These are phyloP conservation scores for Lacerta bilineata DNA, from an alignment of 2,797 vertebrate genomes.

Conservation along the genomic window DNA sequence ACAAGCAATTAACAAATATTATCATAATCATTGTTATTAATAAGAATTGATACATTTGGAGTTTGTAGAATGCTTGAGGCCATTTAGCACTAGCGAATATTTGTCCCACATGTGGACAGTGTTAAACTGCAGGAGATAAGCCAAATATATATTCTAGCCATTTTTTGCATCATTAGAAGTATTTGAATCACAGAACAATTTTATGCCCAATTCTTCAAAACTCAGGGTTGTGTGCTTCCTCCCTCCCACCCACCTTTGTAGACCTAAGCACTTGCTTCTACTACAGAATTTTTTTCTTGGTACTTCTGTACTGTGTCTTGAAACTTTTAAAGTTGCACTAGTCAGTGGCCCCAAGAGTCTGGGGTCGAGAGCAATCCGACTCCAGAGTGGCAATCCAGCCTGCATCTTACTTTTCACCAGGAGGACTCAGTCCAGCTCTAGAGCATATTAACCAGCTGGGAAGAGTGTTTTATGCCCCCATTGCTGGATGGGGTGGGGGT, in stretches of 20 bases:
- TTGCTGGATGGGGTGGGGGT: slow-evolving; percentile 11
- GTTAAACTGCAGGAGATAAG: too few relatives aligned
- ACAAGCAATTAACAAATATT: too few relatives aligned
- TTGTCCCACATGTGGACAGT: background rate
- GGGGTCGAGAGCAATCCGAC: slow-evolving; percentile 69
- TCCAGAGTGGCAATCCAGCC: slow-evolving; percentile 78
- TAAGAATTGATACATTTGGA: background rate
- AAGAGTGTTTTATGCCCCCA: slow-evolving; percentile 69
- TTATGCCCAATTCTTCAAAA: background rate
- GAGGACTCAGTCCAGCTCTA: slow-evolving; percentile 73
- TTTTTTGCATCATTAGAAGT: background rate
- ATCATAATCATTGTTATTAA: too few relatives aligned
- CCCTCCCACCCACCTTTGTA: too few relatives aligned
- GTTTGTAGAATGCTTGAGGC: background rate
- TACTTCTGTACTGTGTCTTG: too few relatives aligned
- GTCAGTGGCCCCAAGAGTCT: background rate
- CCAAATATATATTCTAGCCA: background rate
- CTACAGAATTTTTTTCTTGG: too few relatives aligned
- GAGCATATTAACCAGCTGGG: slow-evolving; percentile 58
- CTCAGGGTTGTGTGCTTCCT: background rate
- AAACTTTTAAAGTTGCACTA: background rate
- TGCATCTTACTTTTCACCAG: slow-evolving; percentile 76
- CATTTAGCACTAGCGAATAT: background rate
- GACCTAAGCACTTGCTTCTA: too few relatives aligned
- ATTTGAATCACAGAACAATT: background rate